Percentiles rank a stretch among this genome's conserved stretches.
Conservation (phyloP, 1,140 invertebrate genomes). For the Choristoneura fumiferana region DNA sequence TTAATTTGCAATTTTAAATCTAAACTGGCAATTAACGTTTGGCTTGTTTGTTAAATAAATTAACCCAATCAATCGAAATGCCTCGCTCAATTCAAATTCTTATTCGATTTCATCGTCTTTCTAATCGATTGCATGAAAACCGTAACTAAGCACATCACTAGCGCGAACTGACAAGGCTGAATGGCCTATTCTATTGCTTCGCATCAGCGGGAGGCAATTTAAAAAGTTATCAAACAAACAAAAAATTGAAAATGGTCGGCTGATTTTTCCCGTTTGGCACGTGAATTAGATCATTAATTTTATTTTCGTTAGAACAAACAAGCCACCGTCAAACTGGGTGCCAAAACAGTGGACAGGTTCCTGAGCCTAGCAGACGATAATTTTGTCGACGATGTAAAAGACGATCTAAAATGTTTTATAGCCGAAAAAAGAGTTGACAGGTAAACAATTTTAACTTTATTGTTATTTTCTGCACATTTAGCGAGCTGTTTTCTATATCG, state of each 20-base stretch:
- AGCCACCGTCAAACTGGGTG: slow-evolving; percentile 73
- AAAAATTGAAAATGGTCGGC: slow-evolving; percentile 70
- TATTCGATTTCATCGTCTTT: too few species aligned
- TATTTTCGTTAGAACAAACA: slow-evolving; percentile 49
- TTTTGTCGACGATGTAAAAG: slow-evolving; percentile 75
- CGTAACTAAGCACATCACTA: background rate
- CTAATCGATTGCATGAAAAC: background rate
- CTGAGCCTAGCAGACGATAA: slow-evolving; percentile 68
- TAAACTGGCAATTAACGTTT: too few species aligned
- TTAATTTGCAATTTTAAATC: too few species aligned
- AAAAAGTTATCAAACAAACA: slow-evolving; percentile 12
- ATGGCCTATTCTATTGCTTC: background rate
- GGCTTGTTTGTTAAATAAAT: too few species aligned
- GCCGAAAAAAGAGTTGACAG: slow-evolving; percentile 70
- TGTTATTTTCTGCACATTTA: slow-evolving; percentile 27
- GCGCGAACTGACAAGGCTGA: background rate
- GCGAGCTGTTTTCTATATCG: background rate
- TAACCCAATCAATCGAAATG: too few species aligned
- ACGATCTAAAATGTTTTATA: slow-evolving; percentile 74
- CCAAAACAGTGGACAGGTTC: slow-evolving; percentile 73
- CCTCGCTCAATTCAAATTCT: too few species aligned
- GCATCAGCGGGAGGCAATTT: slow-evolving; percentile 3
- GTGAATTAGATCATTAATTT: slow-evolving; percentile 49
- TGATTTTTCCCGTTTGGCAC: slow-evolving; percentile 56
- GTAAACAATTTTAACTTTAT: slow-evolving; percentile 64